A percentile compares a stretch with the other conserved stretches of the same genome.
These are phyloP conservation scores for Zygogramma bicolorata DNA, from an alignment of 2,888 invertebrate genomes.

Conservation along the genomic window DNA sequence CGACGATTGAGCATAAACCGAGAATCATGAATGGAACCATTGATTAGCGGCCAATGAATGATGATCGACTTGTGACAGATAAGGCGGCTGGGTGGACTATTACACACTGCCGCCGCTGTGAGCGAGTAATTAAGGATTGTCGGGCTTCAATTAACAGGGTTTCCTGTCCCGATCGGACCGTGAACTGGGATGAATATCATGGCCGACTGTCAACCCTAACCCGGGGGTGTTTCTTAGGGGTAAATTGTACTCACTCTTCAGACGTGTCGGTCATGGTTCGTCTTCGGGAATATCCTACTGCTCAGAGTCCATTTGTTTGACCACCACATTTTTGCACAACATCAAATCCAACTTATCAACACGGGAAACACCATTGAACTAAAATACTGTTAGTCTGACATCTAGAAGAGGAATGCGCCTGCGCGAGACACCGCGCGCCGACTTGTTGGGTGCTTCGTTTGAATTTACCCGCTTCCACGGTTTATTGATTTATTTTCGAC, in stretches of 20 bases:
- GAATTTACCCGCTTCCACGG: slow-evolving; percentile 45
- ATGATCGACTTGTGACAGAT: slow-evolving; percentile 53
- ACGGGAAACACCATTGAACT: slow-evolving; percentile 66
- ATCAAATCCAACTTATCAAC: slow-evolving; percentile 66
- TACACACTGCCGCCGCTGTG: slow-evolving; percentile 32
- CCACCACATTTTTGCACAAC: slow-evolving; percentile 67
- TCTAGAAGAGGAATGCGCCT: slow-evolving; percentile 51
- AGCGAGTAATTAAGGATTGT: slow-evolving; percentile 47
- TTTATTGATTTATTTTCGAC: slow-evolving; percentile 61
- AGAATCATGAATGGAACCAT: slow-evolving; percentile 59
- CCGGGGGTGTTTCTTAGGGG: slow-evolving; percentile 38
- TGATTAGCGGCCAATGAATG: slow-evolving; percentile 60
- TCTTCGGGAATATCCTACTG: slow-evolving; percentile 86
- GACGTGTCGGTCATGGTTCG: slow-evolving; percentile 92
- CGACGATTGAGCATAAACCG: slow-evolving; percentile 54
- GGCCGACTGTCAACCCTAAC: slow-evolving; percentile 53
- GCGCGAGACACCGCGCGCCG: slow-evolving; percentile 52
- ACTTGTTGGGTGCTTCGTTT: slow-evolving; percentile 45
- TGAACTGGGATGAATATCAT: slow-evolving; percentile 55
- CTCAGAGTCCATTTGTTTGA: slow-evolving; percentile 75
- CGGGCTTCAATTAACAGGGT: slow-evolving; percentile 48
- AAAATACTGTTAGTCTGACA: slow-evolving; percentile 62
- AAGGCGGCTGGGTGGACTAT: slow-evolving; percentile 34
- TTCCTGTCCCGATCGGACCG: slow-evolving; percentile 42
- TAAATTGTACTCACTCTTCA: slow-evolving; percentile 82